A percentile compares a stretch with the other conserved stretches of the same genome.
Conservation (phyloP, 2,888 invertebrate species). For the Cephus runcator region DNA sequence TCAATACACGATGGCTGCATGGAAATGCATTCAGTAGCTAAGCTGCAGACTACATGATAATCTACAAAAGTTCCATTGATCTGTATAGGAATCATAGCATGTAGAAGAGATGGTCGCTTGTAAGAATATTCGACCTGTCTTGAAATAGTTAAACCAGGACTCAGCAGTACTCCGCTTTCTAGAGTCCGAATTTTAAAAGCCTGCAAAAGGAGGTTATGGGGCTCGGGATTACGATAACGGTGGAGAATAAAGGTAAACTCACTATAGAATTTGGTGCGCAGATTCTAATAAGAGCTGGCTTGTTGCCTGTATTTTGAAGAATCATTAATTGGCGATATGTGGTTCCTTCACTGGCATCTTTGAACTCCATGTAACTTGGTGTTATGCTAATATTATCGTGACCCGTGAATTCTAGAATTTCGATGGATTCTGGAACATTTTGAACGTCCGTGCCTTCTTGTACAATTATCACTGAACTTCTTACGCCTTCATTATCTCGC, state of each 20-base stretch:
- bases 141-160: constrained; percentile 61
- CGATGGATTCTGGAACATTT: constrained; percentile 8
- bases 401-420: constrained; percentile 9
- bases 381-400: constrained; percentile 53
- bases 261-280: constrained; percentile 62
- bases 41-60: constrained; percentile 52
- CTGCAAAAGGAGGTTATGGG: constrained; percentile 42
- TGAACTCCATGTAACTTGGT: constrained; percentile 61
- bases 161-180: constrained; percentile 40
- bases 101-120: constrained; percentile 44
- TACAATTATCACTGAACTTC: constrained; percentile 3
- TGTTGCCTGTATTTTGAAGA: constrained; percentile 60
- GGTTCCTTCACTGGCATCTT: constrained; percentile 64
- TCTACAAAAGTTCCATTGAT: constrained; percentile 54
- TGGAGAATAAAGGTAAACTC: constrained; percentile 23
- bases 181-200: constrained; percentile 56
- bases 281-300: constrained; percentile 55
- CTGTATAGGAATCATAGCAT: constrained; percentile 55
- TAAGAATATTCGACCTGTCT: constrained; percentile 56
- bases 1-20: constrained; percentile 56
- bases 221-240: neutral
- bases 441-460: constrained; percentile 4
- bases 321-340: constrained; percentile 49
- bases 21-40: constrained; percentile 45
- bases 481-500: neutral